A percentile compares a stretch with the other conserved stretches of the same genome.
These are phyloP conservation scores for Diplodus puntazzo DNA, from an alignment of 2,797 vertebrate genomes.

Conservation along the genomic window DNA sequence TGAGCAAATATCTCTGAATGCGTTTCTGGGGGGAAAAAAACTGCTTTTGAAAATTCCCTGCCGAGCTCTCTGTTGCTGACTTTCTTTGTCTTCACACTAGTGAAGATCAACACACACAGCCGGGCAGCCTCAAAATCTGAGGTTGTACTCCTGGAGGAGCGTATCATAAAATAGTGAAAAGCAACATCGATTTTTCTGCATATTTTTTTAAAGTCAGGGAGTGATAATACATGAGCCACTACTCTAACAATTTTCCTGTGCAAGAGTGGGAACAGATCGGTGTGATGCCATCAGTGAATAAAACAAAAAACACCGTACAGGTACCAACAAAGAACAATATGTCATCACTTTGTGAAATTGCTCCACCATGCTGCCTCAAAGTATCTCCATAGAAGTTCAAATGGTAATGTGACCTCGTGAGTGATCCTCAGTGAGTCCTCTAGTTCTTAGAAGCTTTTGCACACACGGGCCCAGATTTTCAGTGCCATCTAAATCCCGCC, in stretches of 20 bases:
- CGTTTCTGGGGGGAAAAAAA: not conserved
- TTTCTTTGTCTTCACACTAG: constrained; percentile 14
- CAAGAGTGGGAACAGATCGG: not conserved
- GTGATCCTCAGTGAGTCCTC: constrained; percentile 60
- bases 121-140: not conserved
- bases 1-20: constrained; percentile 43
- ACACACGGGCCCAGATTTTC: constrained; percentile 64
- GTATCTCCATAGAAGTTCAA: constrained; percentile 44
- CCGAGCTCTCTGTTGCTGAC: constrained; percentile 3
- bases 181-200: constrained; percentile 10
- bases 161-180: constrained; percentile 9
- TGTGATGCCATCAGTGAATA: not conserved
- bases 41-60: constrained; percentile 22
- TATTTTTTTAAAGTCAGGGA: not conserved
- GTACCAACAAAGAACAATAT: constrained; percentile 8
- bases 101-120: constrained; percentile 23
- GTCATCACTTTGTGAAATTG: constrained; percentile 25
- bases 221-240: not conserved
- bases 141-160: not conserved
- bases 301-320: not conserved
- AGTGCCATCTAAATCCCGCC: constrained; percentile 61
- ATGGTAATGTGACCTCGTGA: constrained; percentile 70
- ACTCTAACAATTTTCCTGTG: constrained; percentile 10
- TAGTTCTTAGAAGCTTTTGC: constrained; percentile 64
- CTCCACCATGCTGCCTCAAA: constrained; percentile 13